A percentile compares a stretch with the other conserved stretches of the same genome.
These are phyloP conservation scores for Girardinichthys multiradiatus DNA, from an alignment of 2,113 vertebrate genomes.

Conservation along the genomic window DNA sequence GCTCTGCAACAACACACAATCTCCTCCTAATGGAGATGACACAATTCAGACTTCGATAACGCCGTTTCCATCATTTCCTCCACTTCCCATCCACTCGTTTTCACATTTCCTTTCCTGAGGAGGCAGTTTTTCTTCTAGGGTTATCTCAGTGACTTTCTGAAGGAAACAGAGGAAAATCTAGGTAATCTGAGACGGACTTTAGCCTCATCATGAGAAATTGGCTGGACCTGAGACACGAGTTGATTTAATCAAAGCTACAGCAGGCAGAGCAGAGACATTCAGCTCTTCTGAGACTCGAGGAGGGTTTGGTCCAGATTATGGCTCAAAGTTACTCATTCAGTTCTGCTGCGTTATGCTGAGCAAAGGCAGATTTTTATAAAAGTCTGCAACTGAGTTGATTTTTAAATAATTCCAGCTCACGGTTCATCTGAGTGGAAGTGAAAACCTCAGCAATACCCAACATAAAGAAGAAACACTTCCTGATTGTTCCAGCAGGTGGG, in stretches of 20 bases:
- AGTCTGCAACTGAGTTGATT: background rate
- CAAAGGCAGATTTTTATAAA: too few species aligned
- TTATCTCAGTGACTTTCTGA: background rate
- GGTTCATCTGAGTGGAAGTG: too few species aligned
- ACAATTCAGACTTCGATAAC: constrained; percentile 26
- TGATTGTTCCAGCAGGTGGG: too few species aligned
- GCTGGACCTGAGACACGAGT: background rate
- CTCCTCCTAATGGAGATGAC: constrained; percentile 2
- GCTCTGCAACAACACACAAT: background rate
- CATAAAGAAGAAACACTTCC: too few species aligned
- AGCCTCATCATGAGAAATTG: background rate
- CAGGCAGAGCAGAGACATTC: background rate
- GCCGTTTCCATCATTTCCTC: background rate
- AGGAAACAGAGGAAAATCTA: background rate
- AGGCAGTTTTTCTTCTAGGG: background rate
- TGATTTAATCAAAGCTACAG: constrained; percentile 42
- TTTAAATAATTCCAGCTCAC: background rate
- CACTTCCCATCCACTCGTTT: background rate
- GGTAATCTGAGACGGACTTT: background rate
- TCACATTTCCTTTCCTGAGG: constrained; percentile 26
- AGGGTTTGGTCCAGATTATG: constrained; percentile 19
- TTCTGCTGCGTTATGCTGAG: too few species aligned
- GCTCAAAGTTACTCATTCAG: too few species aligned
- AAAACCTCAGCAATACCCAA: too few species aligned
- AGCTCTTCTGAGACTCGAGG: background rate